A percentile compares a stretch with the other conserved stretches of the same genome.
phyloP scores from a whole-genome alignment of 2,797 vertebrate species.

The Sebastes reedi region DNA sequence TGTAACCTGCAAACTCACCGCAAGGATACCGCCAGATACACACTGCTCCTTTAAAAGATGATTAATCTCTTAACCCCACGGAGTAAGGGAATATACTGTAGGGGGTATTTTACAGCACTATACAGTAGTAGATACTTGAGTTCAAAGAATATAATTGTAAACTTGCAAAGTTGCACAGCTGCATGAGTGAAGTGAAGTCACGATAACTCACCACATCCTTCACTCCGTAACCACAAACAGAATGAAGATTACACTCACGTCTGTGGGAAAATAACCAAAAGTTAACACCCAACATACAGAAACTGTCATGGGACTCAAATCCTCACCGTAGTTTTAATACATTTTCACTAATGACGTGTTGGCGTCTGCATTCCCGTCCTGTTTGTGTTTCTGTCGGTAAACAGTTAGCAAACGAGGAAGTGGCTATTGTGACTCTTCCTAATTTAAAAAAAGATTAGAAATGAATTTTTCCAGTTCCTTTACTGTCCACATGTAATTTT shows the following conservation, averaged over 20 bases:
- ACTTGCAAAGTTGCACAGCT: constrained; percentile 28
- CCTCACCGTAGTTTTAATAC: neutral
- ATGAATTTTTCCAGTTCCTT: constrained; percentile 42
- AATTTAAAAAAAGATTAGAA: constrained; percentile 26
- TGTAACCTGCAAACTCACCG: too few relatives aligned
- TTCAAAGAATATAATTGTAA: constrained; percentile 1
- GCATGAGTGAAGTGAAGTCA: neutral
- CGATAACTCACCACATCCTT: constrained; percentile 52
- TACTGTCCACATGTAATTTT: neutral
- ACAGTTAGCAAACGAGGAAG: constrained; percentile 21
- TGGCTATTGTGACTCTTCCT: constrained; percentile 12
- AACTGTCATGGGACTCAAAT: neutral
- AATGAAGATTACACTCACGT: constrained; percentile 13
- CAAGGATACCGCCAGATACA: too few relatives aligned
- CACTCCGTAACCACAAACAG: constrained; percentile 24
- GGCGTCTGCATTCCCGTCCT: neutral
- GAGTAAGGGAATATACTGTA: neutral
- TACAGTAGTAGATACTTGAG: neutral
- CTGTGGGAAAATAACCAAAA: constrained; percentile 36
- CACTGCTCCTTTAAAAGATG: too few relatives aligned
- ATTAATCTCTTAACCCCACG: neutral
- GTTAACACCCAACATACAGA: neutral
- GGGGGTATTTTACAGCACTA: neutral
- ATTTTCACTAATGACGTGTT: neutral
- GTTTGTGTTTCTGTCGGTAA: neutral